Base-by-base conservation (phyloP, 2,113 vertebrate species). In the Sciurus niger region DNA sequence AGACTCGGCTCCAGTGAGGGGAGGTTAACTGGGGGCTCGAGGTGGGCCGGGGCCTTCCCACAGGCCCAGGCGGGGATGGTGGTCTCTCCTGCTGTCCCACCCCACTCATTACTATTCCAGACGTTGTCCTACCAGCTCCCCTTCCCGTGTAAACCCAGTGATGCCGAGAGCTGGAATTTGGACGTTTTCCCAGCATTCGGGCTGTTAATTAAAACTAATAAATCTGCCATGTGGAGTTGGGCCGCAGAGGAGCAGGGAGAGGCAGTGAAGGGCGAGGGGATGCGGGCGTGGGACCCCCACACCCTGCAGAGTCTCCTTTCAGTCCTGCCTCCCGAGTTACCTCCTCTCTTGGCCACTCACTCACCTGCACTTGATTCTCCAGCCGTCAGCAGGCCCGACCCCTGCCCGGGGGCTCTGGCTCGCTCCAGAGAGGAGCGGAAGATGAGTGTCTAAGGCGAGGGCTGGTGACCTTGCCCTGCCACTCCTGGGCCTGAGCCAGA, bases 131-230 rank as follows among this genome's bases (percentile, higher is more conserved):
- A 93, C 96, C 97, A 91, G 80, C 96, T 97, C 96, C 97, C 97
- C 97, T 97, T 97, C 97, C 96, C 25, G 84, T 96, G 98, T 98
- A 98, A 98, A 95, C 98, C 98, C 97, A 97, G 98, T 96, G 97
- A 98, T 98, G 97, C 96, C 46, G 43, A 97, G 97, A 98, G 96
- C 95, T 98, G 97, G 97, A 98, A 98, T 98, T 98, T 99, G 98
- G 98, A 99, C 89, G 89, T 98, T 97, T 98, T 99, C 98, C 98
- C 98, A 98, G 98, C 97, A 97, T 98, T 97, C 86, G 96, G 96
- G 92, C 96, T 96, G 96, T 98, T 98, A 98, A 99, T 99, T 99
- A 98, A 98, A 98, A 98, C 96, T 98, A 98, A 98, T 99, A 98
- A 98, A 98, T 98, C 98, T 98, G 98, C 96, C 98, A 97, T 95